A percentile compares a stretch with the other conserved stretches of the same genome.
Conservation (phyloP, 2,888 invertebrate genomes). For the Luperina nickerlii region DNA sequence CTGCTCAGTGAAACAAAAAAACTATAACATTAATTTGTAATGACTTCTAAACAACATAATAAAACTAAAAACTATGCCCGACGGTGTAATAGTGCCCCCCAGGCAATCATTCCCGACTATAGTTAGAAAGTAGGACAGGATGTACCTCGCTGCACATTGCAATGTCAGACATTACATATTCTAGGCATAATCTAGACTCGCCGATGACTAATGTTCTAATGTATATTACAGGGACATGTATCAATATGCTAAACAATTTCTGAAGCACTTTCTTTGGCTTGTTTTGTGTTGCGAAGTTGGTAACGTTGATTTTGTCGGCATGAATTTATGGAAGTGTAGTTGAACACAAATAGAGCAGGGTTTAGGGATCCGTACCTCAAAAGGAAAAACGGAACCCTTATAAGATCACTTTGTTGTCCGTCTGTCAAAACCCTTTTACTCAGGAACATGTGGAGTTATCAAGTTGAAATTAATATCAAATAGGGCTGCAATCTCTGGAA, state of each 20-base stretch:
- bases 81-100: slow-evolving; percentile 17
- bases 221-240: slow-evolving; percentile 62
- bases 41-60: background rate
- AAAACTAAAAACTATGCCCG: background rate
- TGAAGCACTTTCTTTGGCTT: slow-evolving; percentile 58
- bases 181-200: slow-evolving; percentile 47
- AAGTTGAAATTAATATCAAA: too few relatives aligned
- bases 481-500: too few relatives aligned
- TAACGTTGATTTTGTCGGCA: background rate
- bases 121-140: slow-evolving; percentile 84
- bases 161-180: slow-evolving; percentile 63
- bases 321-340: background rate
- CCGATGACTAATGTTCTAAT: slow-evolving; percentile 64
- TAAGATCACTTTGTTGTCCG: too few relatives aligned
- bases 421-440: too few relatives aligned
- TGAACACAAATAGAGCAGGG: background rate
- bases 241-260: slow-evolving; percentile 53
- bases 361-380: too few relatives aligned
- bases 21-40: background rate
- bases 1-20: background rate
- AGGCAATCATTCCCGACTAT: slow-evolving; percentile 66
- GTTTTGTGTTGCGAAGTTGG: slow-evolving; percentile 6
- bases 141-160: slow-evolving; percentile 67
- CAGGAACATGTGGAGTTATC: too few relatives aligned
- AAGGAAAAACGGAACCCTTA: too few relatives aligned